These are phyloP conservation scores for Neolamprologus toae DNA, from an alignment of 2,113 vertebrate species.

Conservation along the genomic window DNA sequence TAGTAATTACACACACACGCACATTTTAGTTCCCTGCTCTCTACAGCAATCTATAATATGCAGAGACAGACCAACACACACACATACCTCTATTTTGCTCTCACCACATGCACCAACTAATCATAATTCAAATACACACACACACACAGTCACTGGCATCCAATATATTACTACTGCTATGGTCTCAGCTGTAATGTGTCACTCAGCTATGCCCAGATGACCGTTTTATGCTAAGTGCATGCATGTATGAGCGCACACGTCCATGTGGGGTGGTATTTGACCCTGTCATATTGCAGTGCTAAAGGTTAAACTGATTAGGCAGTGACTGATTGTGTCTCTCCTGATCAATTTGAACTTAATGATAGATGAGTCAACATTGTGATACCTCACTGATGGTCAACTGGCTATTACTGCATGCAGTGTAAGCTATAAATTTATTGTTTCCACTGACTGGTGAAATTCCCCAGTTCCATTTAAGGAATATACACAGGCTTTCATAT, in stretches of 20 bases:
- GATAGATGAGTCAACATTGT: neutral
- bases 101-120: neutral
- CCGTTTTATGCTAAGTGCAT: neutral
- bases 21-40: neutral
- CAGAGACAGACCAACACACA: neutral
- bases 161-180: neutral
- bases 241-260: neutral
- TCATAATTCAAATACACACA: neutral
- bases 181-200: neutral
- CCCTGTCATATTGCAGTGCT: neutral
- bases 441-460: neutral
- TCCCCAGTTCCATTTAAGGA: neutral
- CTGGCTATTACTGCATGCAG: neutral
- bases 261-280: neutral
- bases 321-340: constrained; percentile 16
- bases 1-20: neutral
- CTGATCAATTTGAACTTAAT: neutral
- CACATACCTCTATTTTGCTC: neutral
- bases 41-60: neutral
- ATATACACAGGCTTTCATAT: neutral
- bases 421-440: neutral
- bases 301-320: constrained; percentile 25
- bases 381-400: neutral
- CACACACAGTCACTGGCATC: neutral
- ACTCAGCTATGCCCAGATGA: neutral